Conservation (phyloP, 1,140 invertebrate species). For the Diabrotica undecimpunctata region DNA sequence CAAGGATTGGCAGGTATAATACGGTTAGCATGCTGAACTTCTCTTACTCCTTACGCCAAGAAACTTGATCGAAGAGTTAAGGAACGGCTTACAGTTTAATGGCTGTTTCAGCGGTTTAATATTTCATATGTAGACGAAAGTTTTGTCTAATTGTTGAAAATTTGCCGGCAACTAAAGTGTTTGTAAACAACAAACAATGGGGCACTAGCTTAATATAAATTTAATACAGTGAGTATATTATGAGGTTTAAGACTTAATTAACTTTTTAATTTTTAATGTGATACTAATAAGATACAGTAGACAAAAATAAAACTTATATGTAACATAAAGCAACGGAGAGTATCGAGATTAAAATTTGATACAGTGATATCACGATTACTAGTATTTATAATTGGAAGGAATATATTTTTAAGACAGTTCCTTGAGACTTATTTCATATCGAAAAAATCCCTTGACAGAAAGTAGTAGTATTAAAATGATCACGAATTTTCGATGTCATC, state of each 20-base stretch:
- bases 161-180: neutral
- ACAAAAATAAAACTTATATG: no score
- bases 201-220: neutral
- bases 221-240: neutral
- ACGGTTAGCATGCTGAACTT: neutral
- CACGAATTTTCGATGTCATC: no score
- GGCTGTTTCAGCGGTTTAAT: neutral
- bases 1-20: neutral
- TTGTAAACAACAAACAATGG: neutral
- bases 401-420: no score
- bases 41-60: neutral
- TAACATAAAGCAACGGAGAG: no score
- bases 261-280: neutral
- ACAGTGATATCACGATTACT: no score
- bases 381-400: no score
- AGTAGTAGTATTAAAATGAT: no score
- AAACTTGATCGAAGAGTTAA: conserved; percentile 2
- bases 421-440: no score
- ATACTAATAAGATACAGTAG: no score
- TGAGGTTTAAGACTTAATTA: neutral
- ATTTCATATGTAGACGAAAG: neutral
- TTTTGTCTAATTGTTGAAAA: conserved; percentile 3
- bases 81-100: conserved; percentile 2
- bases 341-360: no score
- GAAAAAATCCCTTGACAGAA: no score